These are phyloP conservation scores for Rhopalosiphum padi DNA, from an alignment of 1,140 invertebrate genomes.

Conservation along the genomic window DNA sequence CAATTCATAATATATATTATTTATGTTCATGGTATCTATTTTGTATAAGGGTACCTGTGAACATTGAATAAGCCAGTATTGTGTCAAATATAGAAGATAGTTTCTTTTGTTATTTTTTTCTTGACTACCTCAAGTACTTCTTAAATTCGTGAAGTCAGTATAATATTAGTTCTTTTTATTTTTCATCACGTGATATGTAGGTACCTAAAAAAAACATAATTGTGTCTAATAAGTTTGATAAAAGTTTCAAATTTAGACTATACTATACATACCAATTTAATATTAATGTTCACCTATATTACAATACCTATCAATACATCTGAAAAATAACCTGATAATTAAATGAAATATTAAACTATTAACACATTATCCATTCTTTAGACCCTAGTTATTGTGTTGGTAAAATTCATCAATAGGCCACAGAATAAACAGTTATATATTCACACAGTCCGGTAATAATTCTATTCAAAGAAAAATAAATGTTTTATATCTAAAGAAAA, in stretches of 20 bases:
- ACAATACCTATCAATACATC: neutral
- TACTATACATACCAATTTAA: neutral
- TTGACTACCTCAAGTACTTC: neutral
- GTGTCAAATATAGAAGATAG: neutral
- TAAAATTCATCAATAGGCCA: neutral
- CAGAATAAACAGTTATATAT: constrained; percentile 3
- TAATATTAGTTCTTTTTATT: neutral
- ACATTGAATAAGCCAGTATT: neutral
- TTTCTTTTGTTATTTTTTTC: neutral
- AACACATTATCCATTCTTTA: neutral
- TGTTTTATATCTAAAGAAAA: constrained; percentile 18
- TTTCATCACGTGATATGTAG: neutral
- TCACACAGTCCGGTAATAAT: neutral
- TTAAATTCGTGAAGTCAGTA: neutral
- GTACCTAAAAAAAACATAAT: neutral
- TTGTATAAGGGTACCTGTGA: neutral
- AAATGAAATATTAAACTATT: neutral
- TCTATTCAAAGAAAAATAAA: neutral
- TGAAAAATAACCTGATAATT: constrained; percentile 1
- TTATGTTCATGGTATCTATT: neutral
- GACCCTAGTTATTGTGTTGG: neutral
- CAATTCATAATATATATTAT: neutral
- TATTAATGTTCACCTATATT: neutral
- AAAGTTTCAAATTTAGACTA: neutral
- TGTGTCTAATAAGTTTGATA: neutral